Percentiles rank a stretch among this genome's conserved stretches.
Evolutionary conservation across 2,113 vertebrate genomes (phyloP).

Genomic region (Macquaria ambigua): DNA sequence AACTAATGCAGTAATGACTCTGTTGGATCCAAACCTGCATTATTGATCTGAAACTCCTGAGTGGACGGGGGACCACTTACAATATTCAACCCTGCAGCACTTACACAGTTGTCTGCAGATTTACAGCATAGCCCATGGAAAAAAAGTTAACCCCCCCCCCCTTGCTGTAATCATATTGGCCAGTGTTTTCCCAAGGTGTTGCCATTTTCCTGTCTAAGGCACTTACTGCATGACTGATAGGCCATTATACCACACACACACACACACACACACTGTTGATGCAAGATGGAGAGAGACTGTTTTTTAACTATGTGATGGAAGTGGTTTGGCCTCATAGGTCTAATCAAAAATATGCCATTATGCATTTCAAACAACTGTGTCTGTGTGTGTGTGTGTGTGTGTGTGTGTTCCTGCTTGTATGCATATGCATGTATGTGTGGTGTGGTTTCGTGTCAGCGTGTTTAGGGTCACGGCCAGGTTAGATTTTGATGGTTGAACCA

Average conservation of each 20-base stretch:
- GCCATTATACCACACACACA: slow-evolving; percentile 46
- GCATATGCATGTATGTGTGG: not conserved
- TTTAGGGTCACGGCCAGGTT: not conserved
- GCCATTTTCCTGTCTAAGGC: slow-evolving; percentile 72
- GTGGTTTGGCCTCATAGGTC: slow-evolving; percentile 5
- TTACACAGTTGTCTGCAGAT: slow-evolving; percentile 53
- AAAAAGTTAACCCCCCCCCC: slow-evolving; percentile 44
- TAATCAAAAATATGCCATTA: not conserved
- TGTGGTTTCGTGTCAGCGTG: not conserved
- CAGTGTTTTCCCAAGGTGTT: slow-evolving; percentile 76
- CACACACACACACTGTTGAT: slow-evolving; percentile 15
- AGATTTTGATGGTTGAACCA: slow-evolving; percentile 10
- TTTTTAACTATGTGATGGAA: slow-evolving; percentile 19
- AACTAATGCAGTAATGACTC: slow-evolving; percentile 30
- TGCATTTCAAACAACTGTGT: not conserved
- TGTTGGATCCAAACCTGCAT: slow-evolving; percentile 34
- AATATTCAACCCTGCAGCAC: slow-evolving; percentile 40
- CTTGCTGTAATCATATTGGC: slow-evolving; percentile 69
- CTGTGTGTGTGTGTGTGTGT: slow-evolving; percentile 3
- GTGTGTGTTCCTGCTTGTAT: not conserved
- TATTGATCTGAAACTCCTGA: slow-evolving; percentile 54
- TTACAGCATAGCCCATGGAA: slow-evolving; percentile 58
- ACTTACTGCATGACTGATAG: slow-evolving; percentile 76
- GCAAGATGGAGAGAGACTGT: not conserved
- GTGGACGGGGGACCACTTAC: slow-evolving; percentile 40